A percentile compares a stretch with the other conserved stretches of the same genome.
Evolutionary conservation across 2,797 vertebrate genomes (phyloP).

Genomic region (Spondyliosoma cantharus): DNA sequence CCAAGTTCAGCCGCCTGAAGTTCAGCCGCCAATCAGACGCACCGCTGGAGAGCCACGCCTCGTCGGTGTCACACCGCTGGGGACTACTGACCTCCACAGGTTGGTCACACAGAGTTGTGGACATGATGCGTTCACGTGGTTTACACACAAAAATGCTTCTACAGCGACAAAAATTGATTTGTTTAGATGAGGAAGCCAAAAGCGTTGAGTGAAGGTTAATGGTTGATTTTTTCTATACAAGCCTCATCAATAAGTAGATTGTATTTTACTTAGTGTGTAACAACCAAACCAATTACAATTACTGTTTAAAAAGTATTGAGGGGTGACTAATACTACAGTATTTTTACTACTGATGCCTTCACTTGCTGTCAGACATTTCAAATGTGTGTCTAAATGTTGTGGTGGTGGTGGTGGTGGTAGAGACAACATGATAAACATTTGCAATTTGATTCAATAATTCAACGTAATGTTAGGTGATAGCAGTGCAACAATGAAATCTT

Average conservation of each 20-base stretch:
- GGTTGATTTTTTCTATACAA: too few species aligned
- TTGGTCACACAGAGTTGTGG: constrained; percentile 33
- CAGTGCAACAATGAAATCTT: background rate
- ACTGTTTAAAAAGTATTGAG: background rate
- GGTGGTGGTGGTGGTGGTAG: background rate
- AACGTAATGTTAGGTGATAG: background rate
- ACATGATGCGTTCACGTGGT: constrained; percentile 33
- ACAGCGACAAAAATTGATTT: background rate
- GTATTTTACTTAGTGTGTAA: background rate
- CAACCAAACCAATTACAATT: background rate
- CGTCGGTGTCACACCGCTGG: constrained; percentile 36
- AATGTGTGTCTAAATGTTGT: background rate
- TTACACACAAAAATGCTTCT: background rate
- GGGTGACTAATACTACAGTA: background rate
- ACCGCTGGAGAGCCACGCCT: constrained; percentile 67
- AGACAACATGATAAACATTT: background rate
- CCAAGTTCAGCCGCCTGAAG: constrained; percentile 21
- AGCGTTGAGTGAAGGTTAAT: background rate
- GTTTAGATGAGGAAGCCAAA: background rate
- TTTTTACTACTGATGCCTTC: background rate
- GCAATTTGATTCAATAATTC: background rate
- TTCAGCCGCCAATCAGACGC: constrained; percentile 77
- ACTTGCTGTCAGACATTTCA: constrained; percentile 4
- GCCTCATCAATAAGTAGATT: background rate
- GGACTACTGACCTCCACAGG: constrained; percentile 55